Base-by-base conservation (phyloP, 2,888 invertebrate species). In the Leptopilina myrica region DNA sequence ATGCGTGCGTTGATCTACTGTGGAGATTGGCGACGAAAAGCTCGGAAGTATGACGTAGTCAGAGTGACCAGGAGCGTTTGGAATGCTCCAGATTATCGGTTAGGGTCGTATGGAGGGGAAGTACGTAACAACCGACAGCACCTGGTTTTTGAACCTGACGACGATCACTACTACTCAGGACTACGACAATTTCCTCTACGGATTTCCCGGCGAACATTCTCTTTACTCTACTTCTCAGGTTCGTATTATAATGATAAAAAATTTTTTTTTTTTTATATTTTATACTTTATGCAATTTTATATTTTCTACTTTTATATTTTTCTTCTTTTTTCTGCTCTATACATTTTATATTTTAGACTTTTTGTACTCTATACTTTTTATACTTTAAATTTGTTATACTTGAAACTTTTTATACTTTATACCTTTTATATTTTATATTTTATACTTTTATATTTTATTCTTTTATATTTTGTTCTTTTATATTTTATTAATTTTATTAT, bases 71-170 rank as follows among this genome's bases (percentile, higher is more conserved):
- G 90, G 90, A 86, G 89, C 89, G 88, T 82, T 89, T 90, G 89
- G 89, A 90, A 90, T 91, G 90, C 89, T 89, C 89, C 90, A 85
- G 87, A 88, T 86, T 88, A 88, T 87, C 88, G 90, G 90, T 86
- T 91, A 90, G 89, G 88, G 87, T 91, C 91, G 91, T 91, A 92
- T 92, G 92, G 91, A 91, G 91, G 91, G 90, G 87, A 88, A 89
- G 88, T 87, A 89, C 88, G 88, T 84, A 88, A 86, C 83, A 81
- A 89, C 90, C 86, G 90, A 91, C 87, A 89, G 88, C 88, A 90
- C 85, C 88, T 90, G 91, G 91, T 87, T 89, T 89, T 87, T 89
- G 80, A 91, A 92, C 85, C 84, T 89, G 85, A 91, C 90, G 85
- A 87, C 88, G 83, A 83, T n/a, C 20, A 62, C 86, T 84, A 85